Conservation (phyloP, 1,140 invertebrate genomes). For the Hyposmocoma kahamanoa region DNA sequence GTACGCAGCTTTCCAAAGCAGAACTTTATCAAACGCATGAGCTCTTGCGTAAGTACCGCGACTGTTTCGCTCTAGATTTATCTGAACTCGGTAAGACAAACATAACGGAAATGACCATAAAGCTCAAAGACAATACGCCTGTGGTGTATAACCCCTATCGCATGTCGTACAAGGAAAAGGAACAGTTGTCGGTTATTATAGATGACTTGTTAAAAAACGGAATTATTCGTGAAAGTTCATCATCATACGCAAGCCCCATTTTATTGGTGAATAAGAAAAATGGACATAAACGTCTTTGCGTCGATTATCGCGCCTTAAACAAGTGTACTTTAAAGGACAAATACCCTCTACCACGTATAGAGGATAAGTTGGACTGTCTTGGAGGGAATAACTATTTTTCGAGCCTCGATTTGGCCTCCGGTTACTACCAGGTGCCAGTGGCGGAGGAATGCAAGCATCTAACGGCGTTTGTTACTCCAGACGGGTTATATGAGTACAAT, state of each 20-base stretch:
- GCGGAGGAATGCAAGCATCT: constrained; percentile 10
- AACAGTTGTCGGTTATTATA: constrained; percentile 2
- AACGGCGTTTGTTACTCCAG: constrained; percentile 18
- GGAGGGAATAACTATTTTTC: constrained; percentile 5
- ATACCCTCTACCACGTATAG: constrained; percentile 10
- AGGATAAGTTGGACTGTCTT: constrained; percentile 5
- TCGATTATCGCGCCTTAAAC: constrained; percentile 12
- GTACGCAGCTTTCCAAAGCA: not conserved
- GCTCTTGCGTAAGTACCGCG: not conserved
- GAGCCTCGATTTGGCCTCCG: constrained; percentile 4
- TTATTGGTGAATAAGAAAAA: constrained; percentile 24
- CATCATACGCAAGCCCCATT: constrained; percentile 18
- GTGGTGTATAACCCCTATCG: constrained; percentile 5
- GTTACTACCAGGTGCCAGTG: constrained; percentile 25
- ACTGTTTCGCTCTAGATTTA: constrained; percentile 5
- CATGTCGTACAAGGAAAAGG: not conserved
- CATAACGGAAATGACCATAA: constrained; percentile 1
- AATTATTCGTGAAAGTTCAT: constrained; percentile 12
- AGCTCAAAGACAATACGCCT: not conserved
- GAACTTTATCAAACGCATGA: not conserved
- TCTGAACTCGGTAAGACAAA: not conserved
- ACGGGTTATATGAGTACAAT: constrained; percentile 15
- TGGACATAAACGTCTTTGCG: constrained; percentile 19
- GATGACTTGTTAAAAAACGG: not conserved
- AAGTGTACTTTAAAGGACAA: constrained; percentile 7